phyloP scores from a whole-genome alignment of 2,888 invertebrate genomes.

The Eristalis arbustorum region DNA sequence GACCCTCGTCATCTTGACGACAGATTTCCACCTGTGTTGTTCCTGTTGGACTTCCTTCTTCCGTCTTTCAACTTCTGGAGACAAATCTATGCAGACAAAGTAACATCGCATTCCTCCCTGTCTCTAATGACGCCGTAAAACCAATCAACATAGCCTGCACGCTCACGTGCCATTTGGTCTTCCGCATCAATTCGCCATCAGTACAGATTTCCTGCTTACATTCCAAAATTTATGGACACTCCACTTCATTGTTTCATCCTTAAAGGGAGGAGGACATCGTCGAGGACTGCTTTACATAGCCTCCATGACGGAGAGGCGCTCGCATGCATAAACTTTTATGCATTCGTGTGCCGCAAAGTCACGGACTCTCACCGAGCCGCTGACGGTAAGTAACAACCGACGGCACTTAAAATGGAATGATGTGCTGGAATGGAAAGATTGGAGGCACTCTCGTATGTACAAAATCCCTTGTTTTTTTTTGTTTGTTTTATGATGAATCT shows the following conservation, averaged over 20 bases:
- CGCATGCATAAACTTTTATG: neutral
- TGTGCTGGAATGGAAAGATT: neutral
- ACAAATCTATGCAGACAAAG: too few species aligned
- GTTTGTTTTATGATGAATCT: neutral
- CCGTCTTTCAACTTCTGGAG: too few species aligned
- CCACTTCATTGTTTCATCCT: neutral
- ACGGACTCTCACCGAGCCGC: neutral
- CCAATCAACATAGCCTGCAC: neutral
- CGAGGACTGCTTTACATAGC: too few species aligned
- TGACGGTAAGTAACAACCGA: neutral
- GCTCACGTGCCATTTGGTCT: neutral
- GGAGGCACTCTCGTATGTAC: neutral
- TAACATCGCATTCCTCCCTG: neutral
- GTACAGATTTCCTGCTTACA: neutral
- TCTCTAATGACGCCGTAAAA: neutral
- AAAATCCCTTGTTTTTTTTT: neutral
- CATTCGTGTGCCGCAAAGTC: neutral
- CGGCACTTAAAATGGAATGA: neutral
- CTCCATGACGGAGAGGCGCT: neutral
- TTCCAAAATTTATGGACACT: constrained; percentile 1
- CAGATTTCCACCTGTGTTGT: too few species aligned
- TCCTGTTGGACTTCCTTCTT: too few species aligned
- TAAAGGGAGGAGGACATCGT: neutral
- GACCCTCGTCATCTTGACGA: too few species aligned
- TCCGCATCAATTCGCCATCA: constrained; percentile 14